Percentiles rank a stretch among this genome's conserved stretches.
Conservation (phyloP, 2,113 vertebrate genomes). For the Eolophus roseicapilla region DNA sequence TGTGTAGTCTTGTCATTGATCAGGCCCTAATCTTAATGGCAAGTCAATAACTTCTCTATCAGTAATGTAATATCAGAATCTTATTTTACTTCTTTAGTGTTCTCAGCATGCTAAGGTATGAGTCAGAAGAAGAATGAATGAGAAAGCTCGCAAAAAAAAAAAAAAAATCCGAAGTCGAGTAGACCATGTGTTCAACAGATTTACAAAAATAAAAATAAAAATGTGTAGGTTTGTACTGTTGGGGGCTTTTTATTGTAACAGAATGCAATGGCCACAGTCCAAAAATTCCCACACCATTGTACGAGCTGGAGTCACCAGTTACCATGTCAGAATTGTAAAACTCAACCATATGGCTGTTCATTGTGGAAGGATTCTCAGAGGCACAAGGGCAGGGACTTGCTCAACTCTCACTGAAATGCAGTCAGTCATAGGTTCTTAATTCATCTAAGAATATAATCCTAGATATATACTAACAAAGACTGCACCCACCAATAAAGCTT, state of each 20-base stretch:
- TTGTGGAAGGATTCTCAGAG: not conserved
- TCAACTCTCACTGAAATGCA: not conserved
- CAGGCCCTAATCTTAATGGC: not conserved
- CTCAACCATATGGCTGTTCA: not conserved
- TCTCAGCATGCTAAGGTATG: not conserved
- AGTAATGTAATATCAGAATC: not conserved
- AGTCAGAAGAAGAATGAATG: not conserved
- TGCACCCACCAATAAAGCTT: not conserved
- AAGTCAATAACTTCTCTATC: not conserved
- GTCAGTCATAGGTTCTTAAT: not conserved
- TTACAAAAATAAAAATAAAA: conserved; percentile 17
- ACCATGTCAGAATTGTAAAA: not conserved
- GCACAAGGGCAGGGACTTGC: not conserved
- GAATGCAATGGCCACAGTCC: not conserved
- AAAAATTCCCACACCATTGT: not conserved
- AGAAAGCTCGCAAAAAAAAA: not conserved
- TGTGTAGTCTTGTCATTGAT: not conserved
- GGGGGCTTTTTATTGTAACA: not conserved
- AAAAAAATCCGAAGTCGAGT: not conserved
- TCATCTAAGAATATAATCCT: not conserved
- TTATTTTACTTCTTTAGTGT: not conserved
- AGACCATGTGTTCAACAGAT: not conserved
- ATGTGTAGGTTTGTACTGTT: not conserved
- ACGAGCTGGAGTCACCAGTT: not conserved
- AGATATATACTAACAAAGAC: not conserved